Conservation (phyloP, 2,113 vertebrate species). For the Atractosteus spatula region DNA sequence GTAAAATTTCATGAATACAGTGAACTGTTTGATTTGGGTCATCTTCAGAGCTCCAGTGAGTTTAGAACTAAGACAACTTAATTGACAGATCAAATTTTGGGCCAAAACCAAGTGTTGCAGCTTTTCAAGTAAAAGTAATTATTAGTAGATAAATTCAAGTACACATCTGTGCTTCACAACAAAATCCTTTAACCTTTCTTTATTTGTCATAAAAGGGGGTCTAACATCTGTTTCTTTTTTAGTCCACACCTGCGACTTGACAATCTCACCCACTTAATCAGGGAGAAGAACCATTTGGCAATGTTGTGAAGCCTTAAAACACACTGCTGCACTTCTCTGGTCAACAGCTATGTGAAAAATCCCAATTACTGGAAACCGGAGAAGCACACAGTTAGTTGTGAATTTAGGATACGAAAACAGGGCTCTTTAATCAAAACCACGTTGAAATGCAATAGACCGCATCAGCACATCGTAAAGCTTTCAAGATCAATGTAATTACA, state of each 20-base stretch:
- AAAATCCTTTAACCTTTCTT: neutral
- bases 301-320: slow-evolving; percentile 23
- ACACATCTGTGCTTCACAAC: too few relatives aligned
- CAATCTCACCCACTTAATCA: slow-evolving; percentile 35
- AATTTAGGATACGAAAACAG: slow-evolving; percentile 52
- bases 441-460: slow-evolving; percentile 46
- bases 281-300: slow-evolving; percentile 33
- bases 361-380: slow-evolving; percentile 56
- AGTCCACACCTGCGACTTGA: slow-evolving; percentile 48
- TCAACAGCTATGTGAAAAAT: slow-evolving; percentile 54
- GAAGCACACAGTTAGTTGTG: slow-evolving; percentile 40
- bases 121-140: too few relatives aligned
- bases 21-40: too few relatives aligned
- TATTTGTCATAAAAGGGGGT: slow-evolving; percentile 20
- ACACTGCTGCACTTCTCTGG: slow-evolving; percentile 21
- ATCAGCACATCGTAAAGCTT: slow-evolving; percentile 56
- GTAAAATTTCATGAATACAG: too few relatives aligned
- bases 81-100: too few relatives aligned
- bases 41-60: too few relatives aligned
- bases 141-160: too few relatives aligned
- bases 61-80: too few relatives aligned
- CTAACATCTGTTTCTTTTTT: slow-evolving; percentile 57
- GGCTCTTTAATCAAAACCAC: slow-evolving; percentile 44
- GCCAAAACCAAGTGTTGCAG: too few relatives aligned
- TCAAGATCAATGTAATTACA: slow-evolving; percentile 54